Percentiles rank a stretch among this genome's conserved stretches.
phyloP scores from a whole-genome alignment of 2,888 invertebrate species.

The Vanessa cardui region DNA sequence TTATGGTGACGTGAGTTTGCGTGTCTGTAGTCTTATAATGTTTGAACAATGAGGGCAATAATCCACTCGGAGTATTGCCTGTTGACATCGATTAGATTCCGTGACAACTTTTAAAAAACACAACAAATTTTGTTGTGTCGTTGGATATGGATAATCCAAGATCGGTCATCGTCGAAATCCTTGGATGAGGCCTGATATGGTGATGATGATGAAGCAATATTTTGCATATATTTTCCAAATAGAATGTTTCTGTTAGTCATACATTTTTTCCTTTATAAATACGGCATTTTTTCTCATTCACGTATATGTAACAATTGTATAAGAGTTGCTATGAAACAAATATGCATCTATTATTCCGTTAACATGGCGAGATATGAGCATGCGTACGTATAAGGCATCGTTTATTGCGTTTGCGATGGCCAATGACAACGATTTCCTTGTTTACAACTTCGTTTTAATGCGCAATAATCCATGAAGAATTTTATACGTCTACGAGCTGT shows the following conservation, averaged over 20 bases:
- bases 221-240: too few species aligned
- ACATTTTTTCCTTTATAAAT: too few species aligned
- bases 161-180: too few species aligned
- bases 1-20: neutral
- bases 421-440: slow-evolving; percentile 9
- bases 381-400: slow-evolving; percentile 12
- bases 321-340: neutral
- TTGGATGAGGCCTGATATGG: too few species aligned
- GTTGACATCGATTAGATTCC: too few species aligned
- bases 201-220: too few species aligned
- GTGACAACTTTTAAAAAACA: too few species aligned
- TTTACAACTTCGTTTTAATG: slow-evolving; percentile 4
- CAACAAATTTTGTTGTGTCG: too few species aligned
- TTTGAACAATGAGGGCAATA: neutral
- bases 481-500: slow-evolving; percentile 3
- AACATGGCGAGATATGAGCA: neutral
- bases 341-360: neutral
- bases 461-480: neutral
- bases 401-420: slow-evolving; percentile 7
- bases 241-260: too few species aligned
- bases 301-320: neutral
- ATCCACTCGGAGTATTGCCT: neutral
- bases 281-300: neutral
- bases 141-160: too few species aligned
- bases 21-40: neutral